Evolutionary conservation across 1,140 invertebrate genomes (phyloP).

Genomic region (Antheraea mylitta): DNA sequence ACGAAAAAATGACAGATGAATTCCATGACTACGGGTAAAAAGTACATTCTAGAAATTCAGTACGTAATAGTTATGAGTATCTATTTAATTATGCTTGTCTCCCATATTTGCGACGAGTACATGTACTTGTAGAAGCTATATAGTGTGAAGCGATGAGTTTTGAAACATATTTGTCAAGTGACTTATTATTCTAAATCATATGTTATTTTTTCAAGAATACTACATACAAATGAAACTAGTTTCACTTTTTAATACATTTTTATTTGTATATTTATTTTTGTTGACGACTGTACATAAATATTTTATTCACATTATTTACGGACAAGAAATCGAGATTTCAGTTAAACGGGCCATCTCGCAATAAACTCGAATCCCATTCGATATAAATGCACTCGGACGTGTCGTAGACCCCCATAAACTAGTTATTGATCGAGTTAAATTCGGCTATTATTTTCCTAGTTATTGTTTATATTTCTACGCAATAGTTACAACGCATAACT

Average conservation of each 20-base stretch:
- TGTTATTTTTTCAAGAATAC: too few relatives aligned
- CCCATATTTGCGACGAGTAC: too few relatives aligned
- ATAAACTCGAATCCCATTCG: slow-evolving; percentile 42
- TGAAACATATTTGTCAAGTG: too few relatives aligned
- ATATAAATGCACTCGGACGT: slow-evolving; percentile 36
- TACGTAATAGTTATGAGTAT: too few relatives aligned
- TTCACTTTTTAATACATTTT: background rate
- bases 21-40: too few relatives aligned
- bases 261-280: slow-evolving; percentile 29
- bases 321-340: slow-evolving; percentile 51
- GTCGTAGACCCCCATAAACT: slow-evolving; percentile 33
- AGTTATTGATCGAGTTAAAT: slow-evolving; percentile 46
- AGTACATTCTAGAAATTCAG: too few relatives aligned
- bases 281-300: slow-evolving; percentile 18
- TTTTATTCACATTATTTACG: slow-evolving; percentile 47
- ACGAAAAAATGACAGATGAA: too few relatives aligned
- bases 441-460: slow-evolving; percentile 18
- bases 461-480: background rate
- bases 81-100: too few relatives aligned
- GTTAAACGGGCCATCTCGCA: slow-evolving; percentile 50
- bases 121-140: too few relatives aligned
- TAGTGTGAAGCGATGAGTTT: too few relatives aligned
- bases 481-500: too few relatives aligned
- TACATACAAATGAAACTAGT: background rate
- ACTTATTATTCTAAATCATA: too few relatives aligned